Base-by-base conservation (phyloP, 2,888 invertebrate genomes). In the Petrophora chlorosata region DNA sequence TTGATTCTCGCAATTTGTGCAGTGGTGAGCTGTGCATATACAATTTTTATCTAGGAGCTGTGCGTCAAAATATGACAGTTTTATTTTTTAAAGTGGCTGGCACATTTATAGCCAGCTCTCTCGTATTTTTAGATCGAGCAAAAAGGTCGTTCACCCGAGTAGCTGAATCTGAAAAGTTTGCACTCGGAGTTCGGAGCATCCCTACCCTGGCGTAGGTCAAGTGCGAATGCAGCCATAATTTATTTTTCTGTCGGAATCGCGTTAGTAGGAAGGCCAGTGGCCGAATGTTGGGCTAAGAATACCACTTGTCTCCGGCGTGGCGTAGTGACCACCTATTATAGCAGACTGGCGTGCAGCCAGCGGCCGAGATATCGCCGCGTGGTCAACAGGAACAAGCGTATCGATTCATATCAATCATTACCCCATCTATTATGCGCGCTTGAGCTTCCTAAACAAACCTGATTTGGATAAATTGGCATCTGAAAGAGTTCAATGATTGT, bases 291-390 rank as follows among this genome's bases (percentile, higher is more conserved):
- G 79, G 89, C 93, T 94, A 94, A 93, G 92, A 94, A 94, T 94
- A 94, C 92, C 91, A 86, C 76, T 76, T 83, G 85, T 89, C 87
- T 91, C 90, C 91, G 77, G 72, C 79, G 74, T 91, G 77, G 72
- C 79, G 74, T 91, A 88, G 89, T 90, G 92, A 95, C 94, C 94
- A 93, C 95, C 95, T 95, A 95, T 95, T 95, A 95, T 95, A 95
- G 95, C 92, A 93, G 92, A 93, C 94, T 95, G 95, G 95, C 94
- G 79, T 58, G 65, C 54, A 89, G 95, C 95, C 95, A 95, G 92
- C 70, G 65, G 81, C 68, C 83, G 84, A 88, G 86, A 66, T 65
- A 67, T 66, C 72, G 67, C 67, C 74, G 75, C 73, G 76, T 76
- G 75, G 70, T 79, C 72, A 79, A 76, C 76, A 81, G 82, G 75